Base-by-base conservation (phyloP, 2,113 vertebrate genomes). In the Cinclus mexicanus region DNA sequence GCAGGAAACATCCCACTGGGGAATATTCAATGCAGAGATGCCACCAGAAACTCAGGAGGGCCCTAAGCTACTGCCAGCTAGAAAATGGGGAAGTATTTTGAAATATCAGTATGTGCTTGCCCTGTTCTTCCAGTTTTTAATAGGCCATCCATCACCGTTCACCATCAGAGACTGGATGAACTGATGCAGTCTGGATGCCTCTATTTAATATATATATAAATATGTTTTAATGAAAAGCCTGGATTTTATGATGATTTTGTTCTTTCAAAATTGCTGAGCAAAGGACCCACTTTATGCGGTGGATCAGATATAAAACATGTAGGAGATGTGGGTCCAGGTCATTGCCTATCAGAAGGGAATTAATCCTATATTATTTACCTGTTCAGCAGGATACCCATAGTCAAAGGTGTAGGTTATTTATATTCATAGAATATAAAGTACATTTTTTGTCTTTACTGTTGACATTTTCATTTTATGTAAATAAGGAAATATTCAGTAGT, bases 251-350 rank as follows among this genome's bases (percentile, higher is more conserved):
- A 12, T 11, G 2, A 46, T 33, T 60, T 49, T 61, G n/a, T 16
- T 33, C 42, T 53, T 53, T 0, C 7, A 7, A 55, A 70, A 49
- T 33, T 78, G 3, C 6, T 4, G 1, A 37, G 16, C 12, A 87
- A 74, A 78, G 3, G 1, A 52, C 16, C 4, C 7, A 2, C 4
- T 63, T 85, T 49, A 14, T 25, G 46, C 3, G 57, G 13, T 12
- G 67, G 19, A 26, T 46, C 6, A 46, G 20, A 60, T 47, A 23
- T 50, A 39, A 84, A 87, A 50, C 5, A 29, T 61, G 14, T 1
- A 39, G 29, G 8, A 59, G 15, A 55, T 5, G 10, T 0, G 1
- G 5, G 10, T 42, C n/a, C 28, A 41, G 24, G 19, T 57, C 9
- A 15, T 76, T 65, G 21, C 14, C 9, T 71, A 21, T 28, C 33